A percentile compares a stretch with the other conserved stretches of the same genome.
Conservation (phyloP, 2,797 vertebrate genomes). For the Clarias platycephalus region DNA sequence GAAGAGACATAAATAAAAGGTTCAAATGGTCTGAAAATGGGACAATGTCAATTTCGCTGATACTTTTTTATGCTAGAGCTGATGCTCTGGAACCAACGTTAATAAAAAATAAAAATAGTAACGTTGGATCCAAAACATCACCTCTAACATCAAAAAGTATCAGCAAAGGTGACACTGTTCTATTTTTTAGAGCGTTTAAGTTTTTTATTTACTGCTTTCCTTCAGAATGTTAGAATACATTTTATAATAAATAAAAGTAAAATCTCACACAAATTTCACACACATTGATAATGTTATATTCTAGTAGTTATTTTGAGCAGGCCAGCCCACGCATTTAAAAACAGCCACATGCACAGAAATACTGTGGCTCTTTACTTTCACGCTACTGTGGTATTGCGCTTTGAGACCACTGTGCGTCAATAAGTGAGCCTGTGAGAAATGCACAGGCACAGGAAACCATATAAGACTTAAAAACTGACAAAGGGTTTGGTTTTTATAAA, state of each 20-base stretch:
- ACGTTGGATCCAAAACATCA: neutral
- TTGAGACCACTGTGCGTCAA: conserved; percentile 39
- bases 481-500: neutral
- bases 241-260: neutral
- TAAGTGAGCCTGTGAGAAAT: neutral
- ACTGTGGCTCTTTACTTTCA: conserved; percentile 1
- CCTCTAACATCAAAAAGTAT: neutral
- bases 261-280: no score
- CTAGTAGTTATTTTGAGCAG: conserved; percentile 41
- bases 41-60: neutral
- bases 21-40: neutral
- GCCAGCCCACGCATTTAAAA: conserved; percentile 40
- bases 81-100: neutral
- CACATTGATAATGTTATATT: neutral
- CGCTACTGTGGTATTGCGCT: conserved; percentile 32
- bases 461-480: neutral
- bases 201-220: neutral
- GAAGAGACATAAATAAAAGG: neutral
- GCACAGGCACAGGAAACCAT: neutral
- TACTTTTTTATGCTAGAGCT: neutral
- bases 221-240: neutral
- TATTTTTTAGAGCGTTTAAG: neutral
- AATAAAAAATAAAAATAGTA: neutral
- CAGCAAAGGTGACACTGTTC: neutral
- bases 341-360: conserved; percentile 1